A percentile compares a stretch with the other conserved stretches of the same genome.
These are phyloP conservation scores for Prochilodus magdalenae DNA, from an alignment of 2,113 vertebrate genomes.

Conservation along the genomic window DNA sequence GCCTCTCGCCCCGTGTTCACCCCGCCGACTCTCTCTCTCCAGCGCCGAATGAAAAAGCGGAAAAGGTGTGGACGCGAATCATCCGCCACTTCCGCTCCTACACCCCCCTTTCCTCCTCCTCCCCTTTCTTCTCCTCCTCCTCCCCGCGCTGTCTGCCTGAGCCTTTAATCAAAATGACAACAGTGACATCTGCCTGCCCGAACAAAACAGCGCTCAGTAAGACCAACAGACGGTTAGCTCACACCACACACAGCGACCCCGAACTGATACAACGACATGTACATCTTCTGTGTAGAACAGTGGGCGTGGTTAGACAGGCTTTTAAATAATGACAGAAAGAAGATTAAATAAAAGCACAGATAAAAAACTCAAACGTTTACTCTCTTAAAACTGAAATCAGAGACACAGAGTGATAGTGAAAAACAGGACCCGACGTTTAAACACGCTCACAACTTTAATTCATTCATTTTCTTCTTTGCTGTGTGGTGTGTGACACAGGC, in stretches of 20 bases:
- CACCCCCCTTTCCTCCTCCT: background rate
- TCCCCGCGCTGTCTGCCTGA: too few relatives aligned
- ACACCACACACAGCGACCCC: too few relatives aligned
- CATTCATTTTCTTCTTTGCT: too few relatives aligned
- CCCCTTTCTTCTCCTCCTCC: background rate
- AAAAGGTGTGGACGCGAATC: conserved; percentile 80
- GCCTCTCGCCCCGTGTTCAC: conserved; percentile 33
- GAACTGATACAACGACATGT: too few relatives aligned
- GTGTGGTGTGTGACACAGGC: too few relatives aligned
- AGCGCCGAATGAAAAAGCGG: conserved; percentile 68
- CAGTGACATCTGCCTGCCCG: conserved; percentile 36
- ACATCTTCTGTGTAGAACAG: too few relatives aligned
- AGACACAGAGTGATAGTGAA: too few relatives aligned
- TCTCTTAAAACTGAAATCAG: too few relatives aligned
- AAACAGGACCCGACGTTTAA: too few relatives aligned
- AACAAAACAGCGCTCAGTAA: background rate
- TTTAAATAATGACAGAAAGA: background rate
- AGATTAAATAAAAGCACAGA: background rate
- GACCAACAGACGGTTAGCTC: too few relatives aligned
- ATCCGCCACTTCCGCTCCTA: conserved; percentile 73
- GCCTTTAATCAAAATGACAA: background rate
- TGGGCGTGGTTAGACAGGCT: background rate
- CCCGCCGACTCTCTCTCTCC: conserved; percentile 43
- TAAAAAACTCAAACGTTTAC: too few relatives aligned
- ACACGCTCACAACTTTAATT: too few relatives aligned